Evolutionary conservation across 2,113 vertebrate species (phyloP).

Genomic region (Erinaceus europaeus): DNA sequence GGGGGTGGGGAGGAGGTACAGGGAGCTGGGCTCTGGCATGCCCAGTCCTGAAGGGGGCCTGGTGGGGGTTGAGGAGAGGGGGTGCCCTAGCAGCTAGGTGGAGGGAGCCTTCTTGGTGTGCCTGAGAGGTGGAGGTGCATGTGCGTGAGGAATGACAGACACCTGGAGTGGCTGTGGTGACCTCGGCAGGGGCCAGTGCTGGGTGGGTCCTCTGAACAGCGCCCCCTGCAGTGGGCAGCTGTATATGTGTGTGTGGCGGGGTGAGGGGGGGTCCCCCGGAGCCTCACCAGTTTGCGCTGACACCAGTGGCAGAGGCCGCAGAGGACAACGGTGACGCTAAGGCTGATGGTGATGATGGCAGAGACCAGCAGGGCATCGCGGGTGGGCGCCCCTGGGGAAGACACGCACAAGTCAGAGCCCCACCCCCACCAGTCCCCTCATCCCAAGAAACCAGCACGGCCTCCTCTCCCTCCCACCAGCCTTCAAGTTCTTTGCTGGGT

Average conservation of each 20-base stretch:
- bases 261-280: neutral
- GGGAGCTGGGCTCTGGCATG: constrained; percentile 28
- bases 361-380: constrained; percentile 97
- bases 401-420: constrained; percentile 58
- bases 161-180: no score
- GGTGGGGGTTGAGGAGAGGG: no score
- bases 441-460: neutral
- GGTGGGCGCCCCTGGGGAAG: constrained; percentile 88
- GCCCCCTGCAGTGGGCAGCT: no score
- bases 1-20: neutral
- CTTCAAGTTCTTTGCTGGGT: neutral
- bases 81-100: neutral
- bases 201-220: no score
- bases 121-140: neutral
- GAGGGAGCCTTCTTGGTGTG: neutral
- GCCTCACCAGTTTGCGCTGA: constrained; percentile 98
- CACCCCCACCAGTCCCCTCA: neutral
- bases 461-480: neutral
- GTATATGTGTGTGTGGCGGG: no score
- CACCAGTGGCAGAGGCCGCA: constrained; percentile 99
- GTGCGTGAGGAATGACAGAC: no score
- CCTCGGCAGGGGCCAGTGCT: no score
- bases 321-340: constrained; percentile 95
- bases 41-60: neutral
- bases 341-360: constrained; percentile 96